A percentile compares a stretch with the other conserved stretches of the same genome.
Evolutionary conservation across 2,113 vertebrate species (phyloP).

Genomic region (Oncorhynchus gorbuscha): DNA sequence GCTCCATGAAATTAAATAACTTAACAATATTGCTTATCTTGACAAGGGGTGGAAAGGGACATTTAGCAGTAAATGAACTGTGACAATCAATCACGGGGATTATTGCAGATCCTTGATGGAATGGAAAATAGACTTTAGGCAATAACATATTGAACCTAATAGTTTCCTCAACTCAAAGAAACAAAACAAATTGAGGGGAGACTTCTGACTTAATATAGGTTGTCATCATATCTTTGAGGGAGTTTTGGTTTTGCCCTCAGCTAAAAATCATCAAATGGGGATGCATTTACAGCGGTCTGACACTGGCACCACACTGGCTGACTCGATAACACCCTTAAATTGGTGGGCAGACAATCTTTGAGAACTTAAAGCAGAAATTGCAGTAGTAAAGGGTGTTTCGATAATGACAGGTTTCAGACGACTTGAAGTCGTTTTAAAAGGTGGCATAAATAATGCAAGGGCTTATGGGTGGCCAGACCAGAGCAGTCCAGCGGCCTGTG

Average conservation of each 20-base stretch:
- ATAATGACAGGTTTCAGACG: conserved; percentile 74
- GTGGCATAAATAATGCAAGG: conserved; percentile 73
- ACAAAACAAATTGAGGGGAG: neutral
- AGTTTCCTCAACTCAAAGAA: neutral
- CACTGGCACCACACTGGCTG: conserved; percentile 2
- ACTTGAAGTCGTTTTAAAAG: conserved; percentile 75
- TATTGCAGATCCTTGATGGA: neutral
- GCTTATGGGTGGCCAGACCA: conserved; percentile 10
- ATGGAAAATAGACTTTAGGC: neutral
- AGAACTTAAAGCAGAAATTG: conserved; percentile 72
- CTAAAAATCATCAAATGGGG: neutral
- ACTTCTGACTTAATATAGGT: neutral
- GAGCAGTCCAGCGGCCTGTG: conserved; percentile 40
- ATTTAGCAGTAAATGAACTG: conserved; percentile 45
- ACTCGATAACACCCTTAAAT: conserved; percentile 61
- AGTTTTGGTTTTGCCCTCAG: neutral
- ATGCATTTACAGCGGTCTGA: conserved; percentile 21
- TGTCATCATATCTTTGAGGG: conserved; percentile 12
- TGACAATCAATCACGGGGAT: conserved; percentile 47
- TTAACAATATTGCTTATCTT: conserved; percentile 43
- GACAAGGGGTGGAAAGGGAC: conserved; percentile 51
- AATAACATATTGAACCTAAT: neutral
- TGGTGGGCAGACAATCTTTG: conserved; percentile 72
- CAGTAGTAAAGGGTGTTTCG: conserved; percentile 54
- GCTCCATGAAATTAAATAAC: conserved; percentile 54